A percentile compares a stretch with the other conserved stretches of the same genome.
Evolutionary conservation across 2,113 vertebrate genomes (phyloP).

Genomic region (Proteles cristata): DNA sequence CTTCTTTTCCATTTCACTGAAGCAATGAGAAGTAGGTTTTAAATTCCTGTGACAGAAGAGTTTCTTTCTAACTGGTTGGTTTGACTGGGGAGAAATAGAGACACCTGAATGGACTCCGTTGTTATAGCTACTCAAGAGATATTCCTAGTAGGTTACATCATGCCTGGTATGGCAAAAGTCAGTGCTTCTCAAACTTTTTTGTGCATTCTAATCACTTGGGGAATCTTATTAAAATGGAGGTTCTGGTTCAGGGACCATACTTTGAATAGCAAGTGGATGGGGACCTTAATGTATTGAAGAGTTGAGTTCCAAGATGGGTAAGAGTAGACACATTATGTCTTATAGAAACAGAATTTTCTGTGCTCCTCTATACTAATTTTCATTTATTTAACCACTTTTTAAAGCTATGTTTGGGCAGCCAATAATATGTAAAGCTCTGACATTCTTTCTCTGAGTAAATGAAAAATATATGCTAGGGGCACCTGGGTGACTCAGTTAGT

Average conservation of each 20-base stretch:
- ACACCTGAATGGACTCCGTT: background rate
- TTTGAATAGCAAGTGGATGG: background rate
- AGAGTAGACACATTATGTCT: background rate
- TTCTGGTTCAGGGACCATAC: background rate
- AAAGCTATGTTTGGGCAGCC: background rate
- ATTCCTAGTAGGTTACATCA: background rate
- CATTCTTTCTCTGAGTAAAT: slow-evolving; percentile 2
- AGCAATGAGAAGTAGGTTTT: background rate
- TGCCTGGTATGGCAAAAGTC: background rate
- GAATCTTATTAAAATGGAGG: background rate
- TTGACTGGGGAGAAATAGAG: background rate
- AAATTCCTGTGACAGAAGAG: background rate
- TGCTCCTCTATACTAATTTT: background rate
- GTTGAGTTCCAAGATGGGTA: background rate
- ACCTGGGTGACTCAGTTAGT: too few relatives aligned
- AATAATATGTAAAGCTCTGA: background rate
- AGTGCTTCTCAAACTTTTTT: background rate
- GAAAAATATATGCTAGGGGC: background rate
- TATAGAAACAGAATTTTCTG: background rate
- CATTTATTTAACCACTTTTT: background rate
- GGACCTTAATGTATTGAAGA: background rate
- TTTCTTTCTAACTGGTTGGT: background rate
- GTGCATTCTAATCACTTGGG: background rate
- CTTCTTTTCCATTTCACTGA: background rate
- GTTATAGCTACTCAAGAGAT: background rate